phyloP scores from a whole-genome alignment of 2,888 invertebrate genomes.

The Luperina testacea region DNA sequence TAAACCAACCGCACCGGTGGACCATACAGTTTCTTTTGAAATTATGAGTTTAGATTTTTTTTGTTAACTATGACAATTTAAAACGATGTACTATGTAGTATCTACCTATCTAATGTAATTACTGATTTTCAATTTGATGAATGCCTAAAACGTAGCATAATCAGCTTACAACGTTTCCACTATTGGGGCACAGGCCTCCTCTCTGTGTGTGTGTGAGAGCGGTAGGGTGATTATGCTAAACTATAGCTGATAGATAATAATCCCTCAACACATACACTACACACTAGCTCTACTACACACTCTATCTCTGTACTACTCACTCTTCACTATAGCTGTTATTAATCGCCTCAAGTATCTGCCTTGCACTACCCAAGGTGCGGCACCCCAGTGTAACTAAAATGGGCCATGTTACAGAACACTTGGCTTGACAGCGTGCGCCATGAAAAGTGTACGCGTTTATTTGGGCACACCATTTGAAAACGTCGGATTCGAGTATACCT shows the following conservation, averaged over 20 bases:
- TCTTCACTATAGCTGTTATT: no score
- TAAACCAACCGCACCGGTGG: neutral
- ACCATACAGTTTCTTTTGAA: neutral
- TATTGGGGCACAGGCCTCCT: no score
- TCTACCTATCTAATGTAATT: neutral
- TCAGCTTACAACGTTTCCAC: no score
- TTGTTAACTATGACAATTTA: neutral
- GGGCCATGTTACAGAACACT: constrained; percentile 54
- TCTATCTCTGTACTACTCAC: no score
- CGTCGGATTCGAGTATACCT: constrained; percentile 14
- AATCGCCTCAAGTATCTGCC: neutral
- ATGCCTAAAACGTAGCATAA: no score
- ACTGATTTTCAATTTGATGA: neutral
- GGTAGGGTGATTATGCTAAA: no score
- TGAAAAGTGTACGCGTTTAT: constrained; percentile 60
- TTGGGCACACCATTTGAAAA: constrained; percentile 49
- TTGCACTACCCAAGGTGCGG: constrained; percentile 35
- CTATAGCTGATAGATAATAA: no score
- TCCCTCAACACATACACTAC: no score
- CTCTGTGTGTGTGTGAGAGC: no score
- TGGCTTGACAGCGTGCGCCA: constrained; percentile 36
- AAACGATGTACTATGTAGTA: neutral
- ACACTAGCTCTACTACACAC: no score
- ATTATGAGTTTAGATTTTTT: neutral
- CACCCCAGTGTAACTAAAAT: constrained; percentile 45